Evolutionary conservation across 2,797 vertebrate species (phyloP).

Genomic region (Poliocrania exsul): DNA sequence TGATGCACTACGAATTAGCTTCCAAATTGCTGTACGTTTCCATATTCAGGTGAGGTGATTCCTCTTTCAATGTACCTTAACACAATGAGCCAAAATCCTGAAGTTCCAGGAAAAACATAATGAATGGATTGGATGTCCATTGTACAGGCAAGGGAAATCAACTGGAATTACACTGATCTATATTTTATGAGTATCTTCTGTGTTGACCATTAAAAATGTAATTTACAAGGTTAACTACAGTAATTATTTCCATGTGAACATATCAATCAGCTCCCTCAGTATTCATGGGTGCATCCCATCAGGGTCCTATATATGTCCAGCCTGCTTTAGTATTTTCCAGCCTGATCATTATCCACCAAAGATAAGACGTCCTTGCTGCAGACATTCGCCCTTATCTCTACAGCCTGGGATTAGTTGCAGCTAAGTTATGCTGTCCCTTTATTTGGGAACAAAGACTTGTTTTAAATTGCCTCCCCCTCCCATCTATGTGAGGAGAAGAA

Average conservation of each 20-base stretch:
- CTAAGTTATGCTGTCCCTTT: neutral
- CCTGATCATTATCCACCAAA: neutral
- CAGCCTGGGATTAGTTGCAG: neutral
- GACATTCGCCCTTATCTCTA: neutral
- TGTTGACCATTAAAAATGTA: neutral
- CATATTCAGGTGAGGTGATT: neutral
- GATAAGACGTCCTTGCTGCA: neutral
- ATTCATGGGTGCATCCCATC: neutral
- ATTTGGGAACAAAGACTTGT: neutral
- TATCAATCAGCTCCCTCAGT: neutral
- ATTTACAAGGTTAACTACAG: neutral
- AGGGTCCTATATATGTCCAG: neutral
- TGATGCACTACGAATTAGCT: neutral
- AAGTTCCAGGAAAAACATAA: neutral
- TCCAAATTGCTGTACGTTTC: neutral
- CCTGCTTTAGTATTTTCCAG: neutral
- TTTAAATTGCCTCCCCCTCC: neutral
- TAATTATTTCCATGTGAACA: neutral
- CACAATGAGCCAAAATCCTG: neutral
- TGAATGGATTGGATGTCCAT: neutral
- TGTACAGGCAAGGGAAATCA: neutral
- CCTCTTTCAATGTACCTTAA: neutral
- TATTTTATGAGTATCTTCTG: neutral
- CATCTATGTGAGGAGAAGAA: neutral
- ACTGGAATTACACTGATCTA: neutral